Conservation (phyloP, 2,797 vertebrate species). For the Sparus aurata region DNA sequence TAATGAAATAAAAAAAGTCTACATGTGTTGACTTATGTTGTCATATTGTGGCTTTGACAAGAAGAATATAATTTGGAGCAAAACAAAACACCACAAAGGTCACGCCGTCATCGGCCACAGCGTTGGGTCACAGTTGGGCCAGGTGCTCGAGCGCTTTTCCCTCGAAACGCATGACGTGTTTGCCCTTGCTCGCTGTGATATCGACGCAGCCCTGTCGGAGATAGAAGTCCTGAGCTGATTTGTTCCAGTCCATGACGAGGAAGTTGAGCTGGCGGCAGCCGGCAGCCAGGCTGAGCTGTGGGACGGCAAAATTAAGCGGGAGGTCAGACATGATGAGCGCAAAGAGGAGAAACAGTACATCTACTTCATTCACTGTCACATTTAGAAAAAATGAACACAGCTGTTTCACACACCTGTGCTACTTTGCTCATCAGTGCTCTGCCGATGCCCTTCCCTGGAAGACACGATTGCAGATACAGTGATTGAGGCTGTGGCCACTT, state of each 20-base stretch:
- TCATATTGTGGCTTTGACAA: background rate
- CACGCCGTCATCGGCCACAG: background rate
- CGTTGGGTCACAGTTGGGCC: constrained; percentile 69
- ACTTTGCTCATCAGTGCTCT: constrained; percentile 89
- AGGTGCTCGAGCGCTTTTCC: constrained; percentile 78
- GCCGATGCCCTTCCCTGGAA: constrained; percentile 88
- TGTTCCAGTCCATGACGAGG: constrained; percentile 87
- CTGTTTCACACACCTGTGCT: constrained; percentile 85
- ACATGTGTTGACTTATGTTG: constrained; percentile 2
- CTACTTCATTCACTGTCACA: too few species aligned
- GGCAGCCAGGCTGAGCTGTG: constrained; percentile 84
- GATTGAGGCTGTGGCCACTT: background rate
- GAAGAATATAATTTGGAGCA: too few species aligned
- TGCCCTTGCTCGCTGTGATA: constrained; percentile 80
- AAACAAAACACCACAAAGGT: background rate
- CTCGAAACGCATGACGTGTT: constrained; percentile 85
- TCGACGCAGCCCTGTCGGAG: constrained; percentile 81
- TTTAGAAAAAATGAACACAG: background rate
- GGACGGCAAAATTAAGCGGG: background rate
- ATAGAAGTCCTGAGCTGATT: constrained; percentile 87
- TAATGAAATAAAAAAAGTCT: too few species aligned
- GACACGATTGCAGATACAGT: constrained; percentile 12
- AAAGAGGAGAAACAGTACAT: background rate
- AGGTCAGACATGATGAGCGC: background rate
- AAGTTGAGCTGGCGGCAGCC: constrained; percentile 88